These are phyloP conservation scores for Cistogaster globosa DNA, from an alignment of 2,888 invertebrate species.

Conservation along the genomic window DNA sequence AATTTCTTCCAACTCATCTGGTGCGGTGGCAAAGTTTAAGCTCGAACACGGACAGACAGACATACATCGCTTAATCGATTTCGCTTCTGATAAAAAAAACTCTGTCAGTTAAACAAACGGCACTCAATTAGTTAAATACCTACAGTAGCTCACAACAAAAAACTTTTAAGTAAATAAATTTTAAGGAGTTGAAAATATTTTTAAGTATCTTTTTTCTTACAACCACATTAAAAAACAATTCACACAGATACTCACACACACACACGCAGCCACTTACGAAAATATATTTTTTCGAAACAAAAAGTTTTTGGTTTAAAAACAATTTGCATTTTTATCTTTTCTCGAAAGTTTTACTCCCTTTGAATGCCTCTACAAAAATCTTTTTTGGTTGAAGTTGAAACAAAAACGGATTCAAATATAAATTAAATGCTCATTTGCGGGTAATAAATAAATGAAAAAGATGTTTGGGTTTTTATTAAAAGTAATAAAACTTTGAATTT, in stretches of 20 bases:
- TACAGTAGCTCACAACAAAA: no score
- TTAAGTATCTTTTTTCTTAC: background rate
- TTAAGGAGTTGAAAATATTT: constrained; percentile 24
- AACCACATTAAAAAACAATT: constrained; percentile 9
- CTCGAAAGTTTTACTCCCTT: background rate
- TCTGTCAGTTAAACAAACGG: no score
- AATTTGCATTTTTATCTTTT: background rate
- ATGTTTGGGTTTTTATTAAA: constrained; percentile 37
- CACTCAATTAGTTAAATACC: no score
- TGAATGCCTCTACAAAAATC: background rate
- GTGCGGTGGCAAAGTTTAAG: no score
- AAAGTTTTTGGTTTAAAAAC: constrained; percentile 32
- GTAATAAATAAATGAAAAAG: constrained; percentile 53
- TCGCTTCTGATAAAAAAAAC: no score
- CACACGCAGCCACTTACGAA: background rate
- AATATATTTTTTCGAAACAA: background rate
- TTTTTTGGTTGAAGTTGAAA: constrained; percentile 11
- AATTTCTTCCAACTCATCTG: no score
- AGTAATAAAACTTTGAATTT: constrained; percentile 28
- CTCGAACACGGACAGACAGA: no score
- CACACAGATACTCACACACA: background rate
- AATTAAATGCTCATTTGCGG: constrained; percentile 71
- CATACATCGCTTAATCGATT: no score
- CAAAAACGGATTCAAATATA: constrained; percentile 44
- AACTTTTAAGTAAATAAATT: background rate